These are phyloP conservation scores for Thera britannica DNA, from an alignment of 2,888 invertebrate species.

Conservation along the genomic window DNA sequence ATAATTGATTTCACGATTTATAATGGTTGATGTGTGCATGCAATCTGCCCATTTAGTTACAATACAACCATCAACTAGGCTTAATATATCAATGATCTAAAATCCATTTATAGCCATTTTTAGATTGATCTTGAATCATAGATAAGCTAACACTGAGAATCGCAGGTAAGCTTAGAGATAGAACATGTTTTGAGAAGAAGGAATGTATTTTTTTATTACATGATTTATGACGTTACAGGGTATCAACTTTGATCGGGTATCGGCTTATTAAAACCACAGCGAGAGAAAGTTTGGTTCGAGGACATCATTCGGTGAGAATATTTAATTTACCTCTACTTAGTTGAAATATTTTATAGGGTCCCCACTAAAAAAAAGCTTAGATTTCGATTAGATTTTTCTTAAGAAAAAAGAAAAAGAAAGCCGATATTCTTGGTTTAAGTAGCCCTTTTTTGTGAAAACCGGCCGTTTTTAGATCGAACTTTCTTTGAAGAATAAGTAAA, in stretches of 20 bases:
- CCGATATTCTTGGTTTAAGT: too few relatives aligned
- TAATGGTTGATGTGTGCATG: constrained; percentile 19
- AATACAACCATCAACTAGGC: constrained; percentile 36
- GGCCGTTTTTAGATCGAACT: too few relatives aligned
- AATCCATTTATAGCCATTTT: neutral
- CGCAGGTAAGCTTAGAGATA: constrained; percentile 55
- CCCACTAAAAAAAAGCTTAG: neutral
- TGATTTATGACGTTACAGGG: constrained; percentile 46
- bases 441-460: too few relatives aligned
- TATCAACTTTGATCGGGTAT: constrained; percentile 29
- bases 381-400: too few relatives aligned
- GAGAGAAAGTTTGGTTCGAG: constrained; percentile 1
- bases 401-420: too few relatives aligned
- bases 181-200: constrained; percentile 52
- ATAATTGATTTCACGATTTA: constrained; percentile 3
- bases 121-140: neutral
- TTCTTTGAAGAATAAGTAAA: too few relatives aligned
- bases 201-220: constrained; percentile 57
- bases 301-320: constrained; percentile 8
- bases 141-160: neutral
- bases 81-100: neutral
- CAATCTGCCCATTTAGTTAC: constrained; percentile 28
- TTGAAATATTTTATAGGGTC: too few relatives aligned
- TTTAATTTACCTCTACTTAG: neutral
- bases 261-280: constrained; percentile 5